These are phyloP conservation scores for Galleria mellonella DNA, from an alignment of 1,140 invertebrate genomes.

Conservation along the genomic window DNA sequence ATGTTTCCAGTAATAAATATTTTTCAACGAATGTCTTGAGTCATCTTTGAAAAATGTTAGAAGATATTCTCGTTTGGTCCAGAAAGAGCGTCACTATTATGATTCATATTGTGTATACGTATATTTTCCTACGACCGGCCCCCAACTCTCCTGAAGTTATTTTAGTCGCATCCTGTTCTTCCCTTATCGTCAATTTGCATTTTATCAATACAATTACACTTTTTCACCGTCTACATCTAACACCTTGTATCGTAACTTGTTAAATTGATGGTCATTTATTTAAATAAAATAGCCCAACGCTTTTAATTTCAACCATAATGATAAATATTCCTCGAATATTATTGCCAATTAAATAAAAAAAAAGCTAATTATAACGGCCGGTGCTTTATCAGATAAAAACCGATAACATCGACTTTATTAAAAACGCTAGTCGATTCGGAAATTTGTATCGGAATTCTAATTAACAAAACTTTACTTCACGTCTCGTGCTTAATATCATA, in stretches of 20 bases:
- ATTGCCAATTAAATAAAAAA: conserved; percentile 8
- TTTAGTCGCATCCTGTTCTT: background rate
- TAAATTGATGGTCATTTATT: background rate
- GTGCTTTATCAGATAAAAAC: conserved; percentile 5
- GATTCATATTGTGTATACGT: too few relatives aligned
- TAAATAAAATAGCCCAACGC: background rate
- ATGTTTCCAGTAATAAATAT: too few relatives aligned
- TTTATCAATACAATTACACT: conserved; percentile 1
- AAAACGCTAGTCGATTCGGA: conserved; percentile 6
- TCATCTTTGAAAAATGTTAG: too few relatives aligned
- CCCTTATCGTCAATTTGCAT: conserved; percentile 1
- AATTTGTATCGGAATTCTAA: conserved; percentile 25
- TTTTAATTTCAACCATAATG: too few relatives aligned
- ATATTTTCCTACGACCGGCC: too few relatives aligned
- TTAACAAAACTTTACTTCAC: conserved; percentile 21
- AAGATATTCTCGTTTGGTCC: too few relatives aligned
- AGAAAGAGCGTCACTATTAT: too few relatives aligned
- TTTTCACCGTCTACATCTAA: background rate
- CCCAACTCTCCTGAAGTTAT: background rate
- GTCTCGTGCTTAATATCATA: conserved; percentile 35
- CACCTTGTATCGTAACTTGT: background rate
- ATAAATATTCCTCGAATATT: background rate
- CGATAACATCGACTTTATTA: conserved; percentile 6
- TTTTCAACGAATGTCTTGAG: too few relatives aligned
- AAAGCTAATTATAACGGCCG: conserved; percentile 5